These are phyloP conservation scores for Danio rerio DNA, from an alignment of 2,113 vertebrate species.

Conservation along the genomic window DNA sequence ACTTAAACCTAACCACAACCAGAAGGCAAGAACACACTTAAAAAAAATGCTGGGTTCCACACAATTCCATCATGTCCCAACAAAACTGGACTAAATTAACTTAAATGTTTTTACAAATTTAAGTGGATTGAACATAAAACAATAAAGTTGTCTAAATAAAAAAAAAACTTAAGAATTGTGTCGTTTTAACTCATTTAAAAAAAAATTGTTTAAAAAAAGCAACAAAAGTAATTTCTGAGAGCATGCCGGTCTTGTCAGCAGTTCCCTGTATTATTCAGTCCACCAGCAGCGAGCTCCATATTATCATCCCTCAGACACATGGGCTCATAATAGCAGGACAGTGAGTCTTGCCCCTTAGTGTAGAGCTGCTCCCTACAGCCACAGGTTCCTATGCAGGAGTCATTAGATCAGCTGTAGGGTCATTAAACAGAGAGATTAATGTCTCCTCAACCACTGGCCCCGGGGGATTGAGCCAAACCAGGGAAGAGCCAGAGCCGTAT, in stretches of 20 bases:
- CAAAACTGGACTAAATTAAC: too few relatives aligned
- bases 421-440: constrained; percentile 76
- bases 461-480: constrained; percentile 67
- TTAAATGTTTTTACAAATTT: too few relatives aligned
- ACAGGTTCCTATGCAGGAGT: constrained; percentile 66
- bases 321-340: background rate
- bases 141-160: too few relatives aligned
- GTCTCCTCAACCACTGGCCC: constrained; percentile 72
- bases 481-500: constrained; percentile 26
- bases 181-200: too few relatives aligned
- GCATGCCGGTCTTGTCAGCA: constrained; percentile 23
- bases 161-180: too few relatives aligned
- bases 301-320: constrained; percentile 14
- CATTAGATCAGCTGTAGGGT: constrained; percentile 72
- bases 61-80: too few relatives aligned
- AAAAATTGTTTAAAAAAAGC: too few relatives aligned
- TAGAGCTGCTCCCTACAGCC: constrained; percentile 48
- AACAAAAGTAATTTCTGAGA: too few relatives aligned
- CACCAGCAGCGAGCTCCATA: constrained; percentile 18
- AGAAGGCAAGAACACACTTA: background rate
- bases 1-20: background rate
- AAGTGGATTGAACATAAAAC: too few relatives aligned
- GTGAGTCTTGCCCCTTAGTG: constrained; percentile 31
- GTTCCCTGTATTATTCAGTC: constrained; percentile 32
- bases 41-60: too few relatives aligned